phyloP scores from a whole-genome alignment of 2,113 vertebrate genomes.

The Pteronura brasiliensis region DNA sequence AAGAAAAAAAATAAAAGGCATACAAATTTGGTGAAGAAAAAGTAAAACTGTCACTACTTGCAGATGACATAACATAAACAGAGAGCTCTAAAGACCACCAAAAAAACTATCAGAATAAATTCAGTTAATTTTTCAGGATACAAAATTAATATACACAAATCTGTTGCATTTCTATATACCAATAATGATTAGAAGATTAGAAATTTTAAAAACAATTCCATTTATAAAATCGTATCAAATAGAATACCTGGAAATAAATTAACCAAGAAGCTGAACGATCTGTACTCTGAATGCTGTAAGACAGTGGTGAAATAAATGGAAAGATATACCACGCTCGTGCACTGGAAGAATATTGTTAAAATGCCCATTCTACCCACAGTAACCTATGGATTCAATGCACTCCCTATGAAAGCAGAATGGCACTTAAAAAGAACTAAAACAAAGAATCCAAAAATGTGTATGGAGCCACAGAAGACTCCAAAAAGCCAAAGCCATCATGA shows the following conservation, averaged over 20 bases:
- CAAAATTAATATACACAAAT: not conserved
- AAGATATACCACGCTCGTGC: not conserved
- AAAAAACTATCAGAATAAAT: not conserved
- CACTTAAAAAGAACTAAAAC: not conserved
- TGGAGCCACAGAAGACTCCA: not conserved
- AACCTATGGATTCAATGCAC: not conserved
- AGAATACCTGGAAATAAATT: not conserved
- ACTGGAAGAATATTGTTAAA: not conserved
- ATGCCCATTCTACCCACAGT: not conserved
- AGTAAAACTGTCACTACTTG: not conserved
- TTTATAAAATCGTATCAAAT: not conserved
- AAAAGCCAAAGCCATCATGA: not conserved
- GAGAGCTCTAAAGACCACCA: not conserved
- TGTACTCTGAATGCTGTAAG: not conserved
- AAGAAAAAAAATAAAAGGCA: not conserved
- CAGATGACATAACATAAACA: not conserved
- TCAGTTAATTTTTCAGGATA: not conserved
- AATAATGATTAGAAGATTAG: not conserved
- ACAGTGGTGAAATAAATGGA: not conserved
- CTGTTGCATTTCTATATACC: not conserved
- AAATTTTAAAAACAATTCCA: not conserved
- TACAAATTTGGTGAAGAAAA: not conserved
- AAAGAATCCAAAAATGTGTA: not conserved
- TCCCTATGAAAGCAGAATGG: not conserved
- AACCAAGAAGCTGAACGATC: not conserved